These are phyloP conservation scores for Saccopteryx bilineata DNA, from an alignment of 2,113 vertebrate species.

Conservation along the genomic window DNA sequence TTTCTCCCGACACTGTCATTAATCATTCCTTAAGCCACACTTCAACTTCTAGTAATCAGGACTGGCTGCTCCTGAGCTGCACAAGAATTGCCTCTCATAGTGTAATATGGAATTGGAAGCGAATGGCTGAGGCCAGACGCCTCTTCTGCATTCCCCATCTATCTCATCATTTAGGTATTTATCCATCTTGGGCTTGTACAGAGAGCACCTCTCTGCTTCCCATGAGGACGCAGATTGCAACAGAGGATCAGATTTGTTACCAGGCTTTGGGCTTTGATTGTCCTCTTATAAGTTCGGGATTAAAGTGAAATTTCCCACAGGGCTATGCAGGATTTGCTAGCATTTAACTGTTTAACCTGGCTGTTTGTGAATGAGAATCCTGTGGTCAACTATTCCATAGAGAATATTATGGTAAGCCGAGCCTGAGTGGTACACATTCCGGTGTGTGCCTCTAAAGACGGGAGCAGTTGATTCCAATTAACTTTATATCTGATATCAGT, in stretches of 20 bases:
- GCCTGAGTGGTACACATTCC: constrained; percentile 90
- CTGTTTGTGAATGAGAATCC: constrained; percentile 95
- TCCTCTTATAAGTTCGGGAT: constrained; percentile 99
- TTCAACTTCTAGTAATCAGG: constrained; percentile 99
- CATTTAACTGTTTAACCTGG: constrained; percentile 99
- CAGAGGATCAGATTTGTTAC: constrained; percentile 99
- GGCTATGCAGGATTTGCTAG: constrained; percentile 99
- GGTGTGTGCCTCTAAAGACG: constrained; percentile 88
- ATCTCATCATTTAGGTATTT: constrained; percentile 99
- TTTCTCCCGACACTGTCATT: constrained; percentile 98
- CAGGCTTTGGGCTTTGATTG: constrained; percentile 99
- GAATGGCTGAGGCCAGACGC: constrained; percentile 97
- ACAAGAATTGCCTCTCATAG: constrained; percentile 99
- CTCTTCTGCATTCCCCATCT: constrained; percentile 97
- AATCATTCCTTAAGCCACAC: constrained; percentile 99
- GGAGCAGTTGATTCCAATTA: constrained; percentile 90
- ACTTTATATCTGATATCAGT: constrained; percentile 86
- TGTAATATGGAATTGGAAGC: constrained; percentile 99
- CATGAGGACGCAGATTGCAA: constrained; percentile 97
- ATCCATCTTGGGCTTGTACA: constrained; percentile 97
- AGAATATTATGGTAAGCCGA: constrained; percentile 94
- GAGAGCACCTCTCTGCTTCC: constrained; percentile 96
- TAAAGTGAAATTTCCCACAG: constrained; percentile 99
- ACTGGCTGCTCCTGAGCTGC: constrained; percentile 98
- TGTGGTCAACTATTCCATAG: constrained; percentile 95